These are phyloP conservation scores for Tragelaphus strepsiceros DNA, from an alignment of 2,113 vertebrate genomes.

Conservation along the genomic window DNA sequence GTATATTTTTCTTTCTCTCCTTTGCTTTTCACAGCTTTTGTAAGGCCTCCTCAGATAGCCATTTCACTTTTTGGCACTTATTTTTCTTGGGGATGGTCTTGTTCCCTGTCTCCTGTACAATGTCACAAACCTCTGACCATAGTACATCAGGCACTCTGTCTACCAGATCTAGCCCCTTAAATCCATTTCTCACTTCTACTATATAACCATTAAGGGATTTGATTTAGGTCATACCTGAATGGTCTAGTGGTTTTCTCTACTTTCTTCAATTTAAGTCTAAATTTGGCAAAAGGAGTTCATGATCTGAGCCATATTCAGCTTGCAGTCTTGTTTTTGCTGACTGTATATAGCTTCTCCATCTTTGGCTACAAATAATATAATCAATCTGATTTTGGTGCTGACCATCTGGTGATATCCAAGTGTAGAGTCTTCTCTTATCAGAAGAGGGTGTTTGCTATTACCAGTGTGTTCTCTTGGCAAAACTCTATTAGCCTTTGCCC, in stretches of 20 bases:
- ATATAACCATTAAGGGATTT: neutral
- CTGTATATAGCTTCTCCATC: neutral
- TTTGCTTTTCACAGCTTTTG: neutral
- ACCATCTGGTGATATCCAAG: neutral
- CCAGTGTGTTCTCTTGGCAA: neutral
- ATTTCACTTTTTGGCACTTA: neutral
- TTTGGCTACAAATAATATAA: neutral
- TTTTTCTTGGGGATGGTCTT: neutral
- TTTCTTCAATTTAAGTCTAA: neutral
- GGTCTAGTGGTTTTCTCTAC: neutral
- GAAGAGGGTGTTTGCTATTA: neutral
- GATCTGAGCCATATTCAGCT: neutral
- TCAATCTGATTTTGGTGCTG: neutral
- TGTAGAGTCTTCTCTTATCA: neutral
- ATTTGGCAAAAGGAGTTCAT: neutral
- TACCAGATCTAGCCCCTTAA: neutral
- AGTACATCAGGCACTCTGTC: neutral
- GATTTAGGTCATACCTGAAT: neutral
- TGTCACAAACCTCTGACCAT: neutral
- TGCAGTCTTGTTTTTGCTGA: neutral
- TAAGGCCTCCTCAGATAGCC: neutral
- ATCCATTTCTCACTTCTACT: neutral
- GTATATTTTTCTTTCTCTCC: neutral
- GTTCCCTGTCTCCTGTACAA: neutral
- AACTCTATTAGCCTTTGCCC: neutral